Percentiles rank a stretch among this genome's conserved stretches.
Conservation (phyloP, 2,888 invertebrate genomes). For the Caenorhabditis uteleia region DNA sequence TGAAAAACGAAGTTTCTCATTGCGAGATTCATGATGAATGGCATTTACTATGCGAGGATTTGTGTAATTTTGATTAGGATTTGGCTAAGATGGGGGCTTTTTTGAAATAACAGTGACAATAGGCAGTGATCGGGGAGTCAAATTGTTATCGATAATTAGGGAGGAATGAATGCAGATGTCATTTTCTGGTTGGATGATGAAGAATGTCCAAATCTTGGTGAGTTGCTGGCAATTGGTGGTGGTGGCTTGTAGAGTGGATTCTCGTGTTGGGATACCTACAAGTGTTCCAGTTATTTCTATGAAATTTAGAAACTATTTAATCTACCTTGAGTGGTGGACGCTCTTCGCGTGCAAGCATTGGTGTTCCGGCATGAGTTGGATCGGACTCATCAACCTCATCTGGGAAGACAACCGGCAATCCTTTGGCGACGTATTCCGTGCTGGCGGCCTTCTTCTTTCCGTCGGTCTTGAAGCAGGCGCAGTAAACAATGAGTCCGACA, state of each 20-base stretch:
- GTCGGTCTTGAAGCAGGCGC: conserved; percentile 37
- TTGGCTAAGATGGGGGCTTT: conserved; percentile 31
- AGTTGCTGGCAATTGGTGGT: conserved; percentile 77
- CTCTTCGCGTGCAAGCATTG: conserved; percentile 91
- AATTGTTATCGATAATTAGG: conserved; percentile 76
- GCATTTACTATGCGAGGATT: conserved; percentile 1
- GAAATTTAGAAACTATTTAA: conserved; percentile 24
- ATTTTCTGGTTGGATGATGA: conserved; percentile 83
- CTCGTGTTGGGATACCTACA: conserved; percentile 61
- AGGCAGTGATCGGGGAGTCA: conserved; percentile 8
- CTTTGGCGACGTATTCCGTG: conserved; percentile 72
- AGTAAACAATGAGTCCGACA: conserved; percentile 74
- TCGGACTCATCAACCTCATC: conserved; percentile 84
- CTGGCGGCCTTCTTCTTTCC: conserved; percentile 40
- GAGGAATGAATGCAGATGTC: conserved; percentile 95
- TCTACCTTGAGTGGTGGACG: conserved; percentile 80
- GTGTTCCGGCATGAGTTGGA: conserved; percentile 78
- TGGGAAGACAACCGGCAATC: conserved; percentile 86
- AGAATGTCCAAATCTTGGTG: conserved; percentile 43
- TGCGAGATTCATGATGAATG: no score
- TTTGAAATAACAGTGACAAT: neutral
- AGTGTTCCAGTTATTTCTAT: conserved; percentile 5
- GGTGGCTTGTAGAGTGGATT: conserved; percentile 87
- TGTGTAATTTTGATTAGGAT: conserved; percentile 4
- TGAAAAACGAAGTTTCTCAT: no score